Percentiles rank a stretch among this genome's conserved stretches.
These are phyloP conservation scores for Trissonchulus latispiculum DNA, from an alignment of 2,888 invertebrate species.

Conservation along the genomic window DNA sequence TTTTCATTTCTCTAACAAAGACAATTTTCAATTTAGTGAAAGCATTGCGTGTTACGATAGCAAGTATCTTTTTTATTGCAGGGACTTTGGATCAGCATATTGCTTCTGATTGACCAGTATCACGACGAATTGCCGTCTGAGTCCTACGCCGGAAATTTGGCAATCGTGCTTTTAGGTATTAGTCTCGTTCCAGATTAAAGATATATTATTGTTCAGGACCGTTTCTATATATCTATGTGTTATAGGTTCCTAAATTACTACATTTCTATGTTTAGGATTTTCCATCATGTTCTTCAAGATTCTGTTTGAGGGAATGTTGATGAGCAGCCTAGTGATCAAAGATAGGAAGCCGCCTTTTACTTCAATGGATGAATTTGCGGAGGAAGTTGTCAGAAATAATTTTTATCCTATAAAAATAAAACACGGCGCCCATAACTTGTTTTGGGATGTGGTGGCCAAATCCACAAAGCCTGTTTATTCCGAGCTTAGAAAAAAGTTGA, in stretches of 20 bases:
- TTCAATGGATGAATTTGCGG: background rate
- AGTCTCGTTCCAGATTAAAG: no score
- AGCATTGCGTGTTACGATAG: no score
- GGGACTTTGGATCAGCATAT: background rate
- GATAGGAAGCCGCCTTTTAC: background rate
- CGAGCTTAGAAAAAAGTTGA: background rate
- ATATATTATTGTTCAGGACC: background rate
- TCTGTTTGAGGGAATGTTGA: background rate
- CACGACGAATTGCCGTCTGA: background rate
- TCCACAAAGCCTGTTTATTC: background rate
- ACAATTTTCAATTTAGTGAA: no score
- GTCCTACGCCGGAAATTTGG: background rate
- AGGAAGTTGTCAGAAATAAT: background rate
- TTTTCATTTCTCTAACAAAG: no score
- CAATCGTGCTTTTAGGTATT: background rate
- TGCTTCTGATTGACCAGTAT: background rate
- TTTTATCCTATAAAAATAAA: background rate
- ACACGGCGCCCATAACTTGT: background rate
- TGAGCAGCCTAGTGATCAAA: background rate
- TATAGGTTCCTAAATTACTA: no score
- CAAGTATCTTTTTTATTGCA: no score
- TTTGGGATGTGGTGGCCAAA: background rate
- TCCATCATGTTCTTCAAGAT: background rate
- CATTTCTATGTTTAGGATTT: no score
- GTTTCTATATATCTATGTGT: no score